These are phyloP conservation scores for Euglossa dilemma DNA, from an alignment of 1,140 invertebrate genomes.

Conservation along the genomic window DNA sequence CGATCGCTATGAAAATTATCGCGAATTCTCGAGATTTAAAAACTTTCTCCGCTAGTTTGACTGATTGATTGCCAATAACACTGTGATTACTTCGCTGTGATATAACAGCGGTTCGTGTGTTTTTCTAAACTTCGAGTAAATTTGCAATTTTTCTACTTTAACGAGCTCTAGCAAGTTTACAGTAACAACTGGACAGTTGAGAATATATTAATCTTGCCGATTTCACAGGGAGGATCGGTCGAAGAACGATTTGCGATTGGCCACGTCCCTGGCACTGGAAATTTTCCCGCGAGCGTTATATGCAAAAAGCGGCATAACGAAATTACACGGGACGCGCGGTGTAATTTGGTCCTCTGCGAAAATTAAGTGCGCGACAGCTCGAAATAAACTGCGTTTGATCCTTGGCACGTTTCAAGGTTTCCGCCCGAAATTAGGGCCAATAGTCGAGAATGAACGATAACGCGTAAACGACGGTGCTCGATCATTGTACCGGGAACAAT, in stretches of 20 bases:
- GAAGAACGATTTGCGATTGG: not conserved
- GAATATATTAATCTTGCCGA: not conserved
- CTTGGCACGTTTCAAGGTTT: constrained; percentile 70
- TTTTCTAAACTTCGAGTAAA: no score
- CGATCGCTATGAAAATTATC: not conserved
- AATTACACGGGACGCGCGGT: constrained; percentile 67
- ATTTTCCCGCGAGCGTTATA: constrained; percentile 20
- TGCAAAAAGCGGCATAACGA: constrained; percentile 32
- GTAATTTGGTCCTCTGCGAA: constrained; percentile 71
- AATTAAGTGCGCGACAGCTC: constrained; percentile 72
- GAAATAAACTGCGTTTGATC: constrained; percentile 74
- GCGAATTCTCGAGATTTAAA: not conserved
- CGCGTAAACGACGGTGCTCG: constrained; percentile 28
- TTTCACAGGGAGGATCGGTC: not conserved
- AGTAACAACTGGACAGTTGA: not conserved
- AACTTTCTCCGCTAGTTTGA: not conserved
- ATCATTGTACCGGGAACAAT: not conserved
- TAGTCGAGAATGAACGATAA: constrained; percentile 64
- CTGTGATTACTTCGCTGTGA: no score
- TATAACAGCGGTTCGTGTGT: no score
- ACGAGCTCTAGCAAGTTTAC: no score
- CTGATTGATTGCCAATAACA: no score
- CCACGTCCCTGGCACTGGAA: constrained; percentile 62
- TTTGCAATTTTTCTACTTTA: not conserved
- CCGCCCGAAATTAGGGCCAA: constrained; percentile 61